Conservation (phyloP, 2,888 invertebrate genomes). For the Rhagium mordax region DNA sequence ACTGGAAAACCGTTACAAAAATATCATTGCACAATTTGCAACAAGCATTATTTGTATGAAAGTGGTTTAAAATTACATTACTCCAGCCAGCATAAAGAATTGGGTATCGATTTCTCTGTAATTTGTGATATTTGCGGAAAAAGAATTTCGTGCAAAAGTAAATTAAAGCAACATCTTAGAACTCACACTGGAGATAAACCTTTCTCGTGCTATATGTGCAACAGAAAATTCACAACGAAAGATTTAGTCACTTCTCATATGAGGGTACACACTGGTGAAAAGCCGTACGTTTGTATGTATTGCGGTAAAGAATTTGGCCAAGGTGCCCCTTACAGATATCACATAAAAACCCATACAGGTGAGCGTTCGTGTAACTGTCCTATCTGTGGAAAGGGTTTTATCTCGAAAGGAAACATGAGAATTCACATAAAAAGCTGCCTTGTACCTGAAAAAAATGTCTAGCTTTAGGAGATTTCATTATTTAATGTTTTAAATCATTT, state of each 20-base stretch:
- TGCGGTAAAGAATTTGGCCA: slow-evolving; percentile 55
- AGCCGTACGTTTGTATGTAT: slow-evolving; percentile 57
- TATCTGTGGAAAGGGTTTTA: slow-evolving; percentile 49
- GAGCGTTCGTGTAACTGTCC: slow-evolving; percentile 71
- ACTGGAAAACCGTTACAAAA: slow-evolving; percentile 59
- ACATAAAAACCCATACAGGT: slow-evolving; percentile 49
- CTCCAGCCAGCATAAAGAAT: slow-evolving; percentile 54
- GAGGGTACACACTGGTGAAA: slow-evolving; percentile 60
- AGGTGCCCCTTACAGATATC: slow-evolving; percentile 55
- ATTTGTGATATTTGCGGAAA: slow-evolving; percentile 56
- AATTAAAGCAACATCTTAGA: slow-evolving; percentile 59
- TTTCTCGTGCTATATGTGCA: slow-evolving; percentile 63
- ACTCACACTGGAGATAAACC: slow-evolving; percentile 65
- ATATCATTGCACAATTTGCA: slow-evolving; percentile 70
- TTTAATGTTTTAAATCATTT: neutral
- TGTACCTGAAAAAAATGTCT: slow-evolving; percentile 21
- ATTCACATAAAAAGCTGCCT: slow-evolving; percentile 60
- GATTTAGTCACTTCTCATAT: slow-evolving; percentile 62
- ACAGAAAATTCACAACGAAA: slow-evolving; percentile 64
- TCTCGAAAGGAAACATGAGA: slow-evolving; percentile 50
- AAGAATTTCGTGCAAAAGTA: slow-evolving; percentile 52
- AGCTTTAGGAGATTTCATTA: neutral
- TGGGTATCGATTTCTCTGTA: slow-evolving; percentile 70
- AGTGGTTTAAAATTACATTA: slow-evolving; percentile 67
- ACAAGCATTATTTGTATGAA: slow-evolving; percentile 64